Evolutionary conservation across 1,140 invertebrate genomes (phyloP).

Genomic region (Drosophila grimshawi): DNA sequence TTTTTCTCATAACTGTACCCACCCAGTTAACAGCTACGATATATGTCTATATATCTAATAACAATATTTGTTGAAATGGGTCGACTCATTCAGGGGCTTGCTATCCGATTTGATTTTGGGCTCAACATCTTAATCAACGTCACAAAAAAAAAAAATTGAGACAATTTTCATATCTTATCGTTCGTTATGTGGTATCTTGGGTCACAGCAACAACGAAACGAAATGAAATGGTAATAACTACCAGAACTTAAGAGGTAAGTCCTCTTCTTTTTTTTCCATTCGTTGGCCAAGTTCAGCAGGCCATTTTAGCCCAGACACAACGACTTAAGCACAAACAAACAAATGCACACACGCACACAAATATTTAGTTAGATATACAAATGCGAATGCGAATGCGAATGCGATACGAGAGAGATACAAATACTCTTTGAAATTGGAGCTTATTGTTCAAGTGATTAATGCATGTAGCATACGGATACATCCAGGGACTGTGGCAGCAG

Average conservation of each 20-base stretch:
- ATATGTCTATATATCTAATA: neutral
- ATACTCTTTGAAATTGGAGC: constrained; percentile 18
- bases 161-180: constrained; percentile 17
- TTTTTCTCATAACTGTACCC: neutral
- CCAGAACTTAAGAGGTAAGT: constrained; percentile 14
- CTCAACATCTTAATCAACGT: neutral
- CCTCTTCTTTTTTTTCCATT: neutral
- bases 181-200: constrained; percentile 10
- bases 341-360: constrained; percentile 1
- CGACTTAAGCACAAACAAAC: constrained; percentile 3
- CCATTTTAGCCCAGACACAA: constrained; percentile 1
- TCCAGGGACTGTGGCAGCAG: neutral
- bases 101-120: neutral
- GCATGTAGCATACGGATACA: neutral
- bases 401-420: neutral
- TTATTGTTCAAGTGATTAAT: constrained; percentile 27
- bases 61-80: neutral
- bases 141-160: neutral
- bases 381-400: constrained; percentile 8
- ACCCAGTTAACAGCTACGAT: neutral
- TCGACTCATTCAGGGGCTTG: neutral
- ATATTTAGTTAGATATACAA: no score
- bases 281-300: constrained; percentile 43
- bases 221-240: constrained; percentile 12
- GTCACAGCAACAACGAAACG: constrained; percentile 10